A percentile compares a stretch with the other conserved stretches of the same genome.
Evolutionary conservation across 2,113 vertebrate species (phyloP).

Genomic region (Takifugu flavidus): DNA sequence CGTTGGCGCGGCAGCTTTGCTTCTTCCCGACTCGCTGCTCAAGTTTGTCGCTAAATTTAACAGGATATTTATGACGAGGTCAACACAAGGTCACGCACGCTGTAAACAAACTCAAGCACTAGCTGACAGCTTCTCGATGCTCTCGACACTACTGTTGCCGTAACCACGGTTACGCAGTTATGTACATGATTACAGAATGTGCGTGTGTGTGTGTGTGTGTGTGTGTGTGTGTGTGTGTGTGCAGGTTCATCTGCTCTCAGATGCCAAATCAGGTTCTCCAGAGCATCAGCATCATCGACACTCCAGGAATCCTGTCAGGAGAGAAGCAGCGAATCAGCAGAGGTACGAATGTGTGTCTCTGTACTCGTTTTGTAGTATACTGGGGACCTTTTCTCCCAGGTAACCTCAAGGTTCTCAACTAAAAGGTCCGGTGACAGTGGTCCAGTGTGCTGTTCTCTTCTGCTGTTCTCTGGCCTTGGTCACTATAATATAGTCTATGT

Average conservation of each 20-base stretch:
- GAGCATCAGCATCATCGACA: slow-evolving; percentile 97
- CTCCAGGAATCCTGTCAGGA: slow-evolving; percentile 93
- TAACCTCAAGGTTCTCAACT: no score
- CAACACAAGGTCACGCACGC: neutral
- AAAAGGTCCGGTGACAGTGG: no score
- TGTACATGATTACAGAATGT: no score
- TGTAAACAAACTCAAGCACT: no score
- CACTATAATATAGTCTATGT: neutral
- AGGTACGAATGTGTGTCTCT: slow-evolving; percentile 73
- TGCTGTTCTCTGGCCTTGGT: no score
- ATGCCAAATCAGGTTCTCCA: slow-evolving; percentile 93
- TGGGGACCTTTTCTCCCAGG: neutral
- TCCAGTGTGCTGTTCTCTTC: no score
- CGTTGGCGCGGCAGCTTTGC: slow-evolving; percentile 36
- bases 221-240: slow-evolving; percentile 6
- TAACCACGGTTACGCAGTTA: no score
- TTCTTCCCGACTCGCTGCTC: slow-evolving; percentile 36
- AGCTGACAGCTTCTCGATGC: no score
- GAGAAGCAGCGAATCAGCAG: slow-evolving; percentile 96
- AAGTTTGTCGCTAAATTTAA: slow-evolving; percentile 19
- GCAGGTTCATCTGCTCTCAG: slow-evolving; percentile 95
- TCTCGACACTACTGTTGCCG: no score
- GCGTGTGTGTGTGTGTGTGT: slow-evolving; percentile 9
- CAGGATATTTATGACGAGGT: slow-evolving; percentile 1
- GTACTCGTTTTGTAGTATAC: neutral